Base-by-base conservation (phyloP, 2,113 vertebrate species). In the Taurulus bubalis region DNA sequence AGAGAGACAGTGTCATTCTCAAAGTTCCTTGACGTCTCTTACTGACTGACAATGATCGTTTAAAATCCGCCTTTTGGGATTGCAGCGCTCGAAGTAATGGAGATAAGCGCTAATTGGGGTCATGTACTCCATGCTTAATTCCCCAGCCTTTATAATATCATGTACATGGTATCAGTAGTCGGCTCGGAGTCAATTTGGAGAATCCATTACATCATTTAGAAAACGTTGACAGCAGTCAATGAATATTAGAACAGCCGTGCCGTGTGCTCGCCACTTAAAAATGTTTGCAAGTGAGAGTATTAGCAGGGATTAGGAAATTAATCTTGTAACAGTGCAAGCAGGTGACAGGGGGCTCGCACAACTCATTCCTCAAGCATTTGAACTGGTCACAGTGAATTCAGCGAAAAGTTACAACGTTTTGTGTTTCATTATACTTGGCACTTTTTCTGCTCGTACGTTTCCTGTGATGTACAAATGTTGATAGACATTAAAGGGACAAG, bases 71-170 rank as follows among this genome's bases (percentile, higher is more conserved):
- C 85, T 84, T 83, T 36, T n/a, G 49, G 86, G 87, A 90, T 66
- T 77, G 77, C 71, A 66, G 72, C 34, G 22, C 87, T 86, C 69
- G 22, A 74, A 88, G 89, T 84, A 80, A 78, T 67, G 26, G 85
- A 79, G 85, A 88, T 91, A 83, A 90, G 76, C 72, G 40, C 84
- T 93, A 93, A 93, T 94, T 93, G 91, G 86, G 92, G 89, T 94
- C 91, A 84, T 73, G 75, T 71, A 72, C 80, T 73, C 62, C 45
- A 64, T 55, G 80, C 73, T 85, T 90, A 91, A 91, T 90, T 92
- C 89, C 83, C 53, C 72, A 79, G 74, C 73, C 58, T 87, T 88
- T 80, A 85, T 80, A 86, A 73, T 84, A 91, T 84, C 81, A 83
- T 69, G 82, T 80, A 85, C 77, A 80, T 62, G 72, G 72, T 71